Conservation (phyloP, 1,140 invertebrate genomes). For the Drosophila serrata region DNA sequence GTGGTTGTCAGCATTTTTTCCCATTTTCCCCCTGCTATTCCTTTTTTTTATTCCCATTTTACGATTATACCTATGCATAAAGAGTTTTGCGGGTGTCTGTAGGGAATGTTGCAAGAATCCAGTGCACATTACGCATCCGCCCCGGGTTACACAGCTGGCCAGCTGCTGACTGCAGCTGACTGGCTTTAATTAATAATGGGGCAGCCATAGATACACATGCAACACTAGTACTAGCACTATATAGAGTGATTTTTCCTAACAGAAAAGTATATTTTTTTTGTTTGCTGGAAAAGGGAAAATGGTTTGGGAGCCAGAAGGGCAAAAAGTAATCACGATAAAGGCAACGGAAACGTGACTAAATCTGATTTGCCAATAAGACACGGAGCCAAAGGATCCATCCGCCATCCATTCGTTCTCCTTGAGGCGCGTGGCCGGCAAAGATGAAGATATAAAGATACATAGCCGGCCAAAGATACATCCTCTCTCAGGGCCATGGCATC, state of each 20-base stretch:
- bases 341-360: constrained; percentile 79
- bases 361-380: constrained; percentile 81
- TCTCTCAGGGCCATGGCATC: constrained; percentile 50
- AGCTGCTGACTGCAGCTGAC: constrained; percentile 39
- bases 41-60: constrained; percentile 35
- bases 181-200: constrained; percentile 64
- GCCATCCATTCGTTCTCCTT: constrained; percentile 19
- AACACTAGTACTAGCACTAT: constrained; percentile 21
- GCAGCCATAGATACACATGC: neutral
- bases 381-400: constrained; percentile 40
- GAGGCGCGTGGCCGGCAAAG: constrained; percentile 64
- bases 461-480: constrained; percentile 24
- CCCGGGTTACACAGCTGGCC: constrained; percentile 28
- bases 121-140: constrained; percentile 53
- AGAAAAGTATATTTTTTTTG: constrained; percentile 5
- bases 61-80: constrained; percentile 65
- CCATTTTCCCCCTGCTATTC: neutral
- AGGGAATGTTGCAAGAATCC: constrained; percentile 32
- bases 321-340: constrained; percentile 62
- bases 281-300: neutral
- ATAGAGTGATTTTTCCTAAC: constrained; percentile 23
- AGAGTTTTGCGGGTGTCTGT: constrained; percentile 40
- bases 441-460: constrained; percentile 72
- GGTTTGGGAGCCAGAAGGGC: neutral
- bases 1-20: constrained; percentile 39